These are phyloP conservation scores for Anodontia alba DNA, from an alignment of 2,888 invertebrate genomes.

Conservation along the genomic window DNA sequence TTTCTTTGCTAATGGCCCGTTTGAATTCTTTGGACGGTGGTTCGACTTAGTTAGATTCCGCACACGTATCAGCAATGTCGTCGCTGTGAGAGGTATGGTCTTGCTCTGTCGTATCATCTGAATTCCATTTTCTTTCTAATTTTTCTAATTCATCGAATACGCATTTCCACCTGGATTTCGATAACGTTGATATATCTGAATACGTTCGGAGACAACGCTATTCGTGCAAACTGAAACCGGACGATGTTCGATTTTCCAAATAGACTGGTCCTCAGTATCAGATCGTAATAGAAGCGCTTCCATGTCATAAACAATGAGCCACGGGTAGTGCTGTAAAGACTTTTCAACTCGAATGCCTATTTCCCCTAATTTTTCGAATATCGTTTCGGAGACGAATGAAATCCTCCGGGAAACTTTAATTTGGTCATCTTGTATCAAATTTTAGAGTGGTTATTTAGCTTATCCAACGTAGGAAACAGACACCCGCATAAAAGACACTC, in stretches of 20 bases:
- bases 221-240: conserved; percentile 36
- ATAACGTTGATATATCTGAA: neutral
- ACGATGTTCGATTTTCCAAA: conserved; percentile 5
- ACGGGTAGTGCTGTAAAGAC: conserved; percentile 12
- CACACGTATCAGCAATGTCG: neutral
- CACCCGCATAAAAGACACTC: conserved; percentile 15
- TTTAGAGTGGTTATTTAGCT: conserved; percentile 8
- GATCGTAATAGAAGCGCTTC: neutral
- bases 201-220: conserved; percentile 31
- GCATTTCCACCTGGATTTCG: neutral
- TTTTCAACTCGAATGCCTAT: conserved; percentile 11
- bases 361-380: conserved; percentile 39
- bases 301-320: conserved; percentile 41
- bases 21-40: conserved; percentile 29
- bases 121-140: neutral
- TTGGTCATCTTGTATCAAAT: conserved; percentile 13
- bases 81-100: neutral
- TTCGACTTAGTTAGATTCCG: neutral
- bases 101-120: neutral
- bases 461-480: neutral
- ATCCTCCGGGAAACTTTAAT: conserved; percentile 36
- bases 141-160: conserved; percentile 2
- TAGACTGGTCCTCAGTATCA: neutral
- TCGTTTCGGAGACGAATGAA: conserved; percentile 15
- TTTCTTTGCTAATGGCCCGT: conserved; percentile 21